These are phyloP conservation scores for Anoplopoma fimbria DNA, from an alignment of 2,113 vertebrate species.

Conservation along the genomic window DNA sequence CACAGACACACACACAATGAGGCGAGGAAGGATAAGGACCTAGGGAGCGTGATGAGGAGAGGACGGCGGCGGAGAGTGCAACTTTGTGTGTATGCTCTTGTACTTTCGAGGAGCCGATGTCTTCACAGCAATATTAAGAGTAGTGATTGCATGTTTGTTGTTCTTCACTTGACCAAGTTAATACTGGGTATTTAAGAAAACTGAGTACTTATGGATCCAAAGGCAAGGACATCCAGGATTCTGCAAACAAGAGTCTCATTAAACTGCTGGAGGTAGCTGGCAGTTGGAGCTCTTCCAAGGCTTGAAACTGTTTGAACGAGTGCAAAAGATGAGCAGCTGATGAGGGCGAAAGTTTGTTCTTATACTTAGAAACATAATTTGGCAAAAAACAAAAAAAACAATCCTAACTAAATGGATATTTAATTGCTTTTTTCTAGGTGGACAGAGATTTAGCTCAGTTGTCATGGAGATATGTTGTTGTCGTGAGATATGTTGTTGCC, in stretches of 20 bases:
- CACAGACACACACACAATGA: not conserved
- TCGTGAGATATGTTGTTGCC: not conserved
- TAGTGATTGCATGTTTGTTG: slow-evolving; percentile 15
- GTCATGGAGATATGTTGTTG: slow-evolving; percentile 1
- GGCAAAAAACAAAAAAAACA: not conserved
- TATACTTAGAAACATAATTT: slow-evolving; percentile 19
- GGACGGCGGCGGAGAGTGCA: slow-evolving; percentile 3
- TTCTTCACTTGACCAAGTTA: slow-evolving; percentile 25
- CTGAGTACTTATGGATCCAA: not conserved
- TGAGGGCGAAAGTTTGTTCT: not conserved
- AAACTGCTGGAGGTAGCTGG: not conserved
- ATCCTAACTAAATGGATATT: not conserved
- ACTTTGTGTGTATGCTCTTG: slow-evolving; percentile 31
- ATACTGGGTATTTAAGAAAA: slow-evolving; percentile 22
- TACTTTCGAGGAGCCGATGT: slow-evolving; percentile 34
- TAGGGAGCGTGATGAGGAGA: slow-evolving; percentile 38
- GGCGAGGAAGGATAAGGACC: slow-evolving; percentile 43
- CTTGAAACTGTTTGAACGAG: not conserved
- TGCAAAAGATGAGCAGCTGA: not conserved
- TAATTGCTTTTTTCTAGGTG: not conserved
- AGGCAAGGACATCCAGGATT: slow-evolving; percentile 4
- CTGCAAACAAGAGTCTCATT: not conserved
- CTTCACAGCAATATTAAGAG: slow-evolving; percentile 29
- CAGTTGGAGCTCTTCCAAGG: not conserved
- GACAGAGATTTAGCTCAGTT: not conserved